Conservation (phyloP, 1,140 invertebrate species). For the Augochlora pura region DNA sequence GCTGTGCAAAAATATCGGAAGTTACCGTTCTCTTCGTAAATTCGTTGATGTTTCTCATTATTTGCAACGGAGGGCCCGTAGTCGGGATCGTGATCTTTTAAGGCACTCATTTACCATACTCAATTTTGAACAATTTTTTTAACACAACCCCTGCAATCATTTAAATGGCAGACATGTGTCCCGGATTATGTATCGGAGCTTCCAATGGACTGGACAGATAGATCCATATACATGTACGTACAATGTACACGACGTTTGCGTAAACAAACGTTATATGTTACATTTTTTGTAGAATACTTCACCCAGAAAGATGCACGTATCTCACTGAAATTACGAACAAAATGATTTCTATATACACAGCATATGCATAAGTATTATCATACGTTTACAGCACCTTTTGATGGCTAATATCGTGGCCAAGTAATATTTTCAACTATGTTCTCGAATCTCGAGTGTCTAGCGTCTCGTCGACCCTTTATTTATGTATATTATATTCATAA, state of each 20-base stretch:
- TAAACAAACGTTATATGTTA: conserved; percentile 24
- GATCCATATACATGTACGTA: too few relatives aligned
- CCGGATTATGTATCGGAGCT: neutral
- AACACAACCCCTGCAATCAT: neutral
- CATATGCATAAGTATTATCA: too few relatives aligned
- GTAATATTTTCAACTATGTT: too few relatives aligned
- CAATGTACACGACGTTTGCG: neutral
- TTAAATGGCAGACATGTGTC: conserved; percentile 4
- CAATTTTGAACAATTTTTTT: neutral
- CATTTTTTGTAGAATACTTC: neutral
- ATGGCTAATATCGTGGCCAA: too few relatives aligned
- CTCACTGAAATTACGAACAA: neutral
- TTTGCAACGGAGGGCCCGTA: conserved; percentile 71
- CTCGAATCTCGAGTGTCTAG: too few relatives aligned
- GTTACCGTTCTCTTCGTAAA: conserved; percentile 76
- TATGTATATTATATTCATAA: too few relatives aligned
- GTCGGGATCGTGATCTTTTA: conserved; percentile 77
- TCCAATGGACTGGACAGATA: neutral
- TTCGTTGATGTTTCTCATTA: conserved; percentile 70
- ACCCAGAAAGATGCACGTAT: neutral
- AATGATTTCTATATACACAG: too few relatives aligned
- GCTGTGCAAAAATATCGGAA: too few relatives aligned
- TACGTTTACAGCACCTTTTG: too few relatives aligned
- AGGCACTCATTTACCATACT: conserved; percentile 63
- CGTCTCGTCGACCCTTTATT: too few relatives aligned